phyloP scores from a whole-genome alignment of 2,888 invertebrate species.

The Lacanobia oleracea region DNA sequence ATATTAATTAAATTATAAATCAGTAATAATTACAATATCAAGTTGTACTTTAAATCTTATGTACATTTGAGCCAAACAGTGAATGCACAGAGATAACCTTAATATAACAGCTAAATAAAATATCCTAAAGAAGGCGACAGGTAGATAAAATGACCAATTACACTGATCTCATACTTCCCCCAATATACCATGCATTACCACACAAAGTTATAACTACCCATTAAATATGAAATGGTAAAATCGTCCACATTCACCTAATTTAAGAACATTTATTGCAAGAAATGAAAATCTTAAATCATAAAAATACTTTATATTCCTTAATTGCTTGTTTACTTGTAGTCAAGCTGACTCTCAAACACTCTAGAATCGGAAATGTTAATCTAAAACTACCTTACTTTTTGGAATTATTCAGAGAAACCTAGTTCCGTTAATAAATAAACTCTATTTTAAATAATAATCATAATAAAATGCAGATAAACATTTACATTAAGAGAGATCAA shows the following conservation, averaged over 20 bases:
- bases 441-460: constrained; percentile 65
- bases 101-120: constrained; percentile 57
- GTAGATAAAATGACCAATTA: constrained; percentile 40
- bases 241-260: constrained; percentile 41
- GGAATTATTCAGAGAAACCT: constrained; percentile 67
- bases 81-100: constrained; percentile 62
- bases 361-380: constrained; percentile 50
- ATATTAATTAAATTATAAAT: constrained; percentile 71
- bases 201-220: constrained; percentile 46
- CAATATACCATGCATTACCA: constrained; percentile 42
- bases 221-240: constrained; percentile 52
- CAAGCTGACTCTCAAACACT: constrained; percentile 30
- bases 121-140: constrained; percentile 51
- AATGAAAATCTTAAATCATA: constrained; percentile 47
- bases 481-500: constrained; percentile 70
- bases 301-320: constrained; percentile 45
- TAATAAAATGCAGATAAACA: constrained; percentile 69
- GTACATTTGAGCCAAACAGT: constrained; percentile 78
- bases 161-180: constrained; percentile 26
- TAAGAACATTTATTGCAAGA: constrained; percentile 50
- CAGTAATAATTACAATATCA: constrained; percentile 78
- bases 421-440: constrained; percentile 68
- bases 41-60: constrained; percentile 82
- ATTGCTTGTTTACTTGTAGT: constrained; percentile 14
- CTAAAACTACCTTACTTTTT: constrained; percentile 66